A percentile compares a stretch with the other conserved stretches of the same genome.
Conservation (phyloP, 2,888 invertebrate genomes). For the Oxytorus armatus region DNA sequence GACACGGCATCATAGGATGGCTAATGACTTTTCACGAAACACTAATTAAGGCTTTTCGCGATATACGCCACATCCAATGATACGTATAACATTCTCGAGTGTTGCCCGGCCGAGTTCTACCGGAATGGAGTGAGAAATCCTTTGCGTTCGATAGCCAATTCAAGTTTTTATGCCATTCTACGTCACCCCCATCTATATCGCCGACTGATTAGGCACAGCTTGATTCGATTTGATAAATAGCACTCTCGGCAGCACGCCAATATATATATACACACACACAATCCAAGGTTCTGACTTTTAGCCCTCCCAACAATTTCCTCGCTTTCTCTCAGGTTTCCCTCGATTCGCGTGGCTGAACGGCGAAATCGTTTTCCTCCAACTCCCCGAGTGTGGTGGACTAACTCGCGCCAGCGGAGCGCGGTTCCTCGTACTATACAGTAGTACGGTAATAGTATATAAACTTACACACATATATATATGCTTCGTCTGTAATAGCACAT, state of each 20-base stretch:
- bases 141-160: slow-evolving; percentile 75
- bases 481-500: slow-evolving; percentile 45
- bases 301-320: slow-evolving; percentile 50
- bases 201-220: slow-evolving; percentile 78
- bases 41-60: not conserved
- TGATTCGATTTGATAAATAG: slow-evolving; percentile 79
- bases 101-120: slow-evolving; percentile 20
- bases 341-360: slow-evolving; percentile 68
- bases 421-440: slow-evolving; percentile 43
- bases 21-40: not conserved
- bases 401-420: slow-evolving; percentile 58
- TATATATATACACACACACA: slow-evolving; percentile 14
- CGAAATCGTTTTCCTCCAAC: slow-evolving; percentile 67
- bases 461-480: slow-evolving; percentile 34
- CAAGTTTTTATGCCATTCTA: slow-evolving; percentile 74
- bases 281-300: slow-evolving; percentile 31
- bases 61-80: slow-evolving; percentile 23
- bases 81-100: no score
- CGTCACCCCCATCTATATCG: slow-evolving; percentile 70
- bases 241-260: slow-evolving; percentile 45
- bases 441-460: slow-evolving; percentile 21
- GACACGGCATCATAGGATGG: not conserved
- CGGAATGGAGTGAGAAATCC: slow-evolving; percentile 33
- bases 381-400: slow-evolving; percentile 61
- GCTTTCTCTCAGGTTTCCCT: slow-evolving; percentile 57